Conservation (phyloP, 2,797 vertebrate genomes). For the Dermochelys coriacea region DNA sequence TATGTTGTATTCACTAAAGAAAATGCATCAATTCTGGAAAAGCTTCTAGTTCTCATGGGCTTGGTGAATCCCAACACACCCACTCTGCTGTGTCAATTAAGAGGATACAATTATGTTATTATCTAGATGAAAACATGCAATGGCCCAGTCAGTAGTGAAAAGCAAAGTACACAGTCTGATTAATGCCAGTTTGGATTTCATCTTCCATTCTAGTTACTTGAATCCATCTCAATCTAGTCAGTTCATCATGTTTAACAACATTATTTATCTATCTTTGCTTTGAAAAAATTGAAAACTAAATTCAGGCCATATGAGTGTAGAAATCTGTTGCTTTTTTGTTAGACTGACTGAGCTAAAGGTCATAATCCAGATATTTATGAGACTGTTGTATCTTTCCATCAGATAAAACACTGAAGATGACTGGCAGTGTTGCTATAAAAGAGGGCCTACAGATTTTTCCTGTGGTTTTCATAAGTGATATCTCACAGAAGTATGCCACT, state of each 20-base stretch:
- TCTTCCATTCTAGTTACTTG: neutral
- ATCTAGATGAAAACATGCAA: neutral
- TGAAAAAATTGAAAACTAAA: conserved; percentile 18
- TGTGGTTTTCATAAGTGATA: conserved; percentile 66
- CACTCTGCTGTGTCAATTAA: neutral
- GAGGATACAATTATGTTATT: neutral
- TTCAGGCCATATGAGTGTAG: neutral
- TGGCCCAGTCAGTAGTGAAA: conserved; percentile 19
- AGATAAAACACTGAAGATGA: conserved; percentile 63
- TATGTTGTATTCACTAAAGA: neutral
- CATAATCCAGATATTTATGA: neutral
- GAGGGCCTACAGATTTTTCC: conserved; percentile 61
- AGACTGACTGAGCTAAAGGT: conserved; percentile 18
- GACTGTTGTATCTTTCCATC: conserved; percentile 9
- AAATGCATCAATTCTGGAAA: neutral
- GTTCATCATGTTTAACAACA: neutral
- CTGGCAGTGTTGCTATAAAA: conserved; percentile 59
- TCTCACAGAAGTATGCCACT: conserved; percentile 67
- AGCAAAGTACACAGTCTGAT: neutral
- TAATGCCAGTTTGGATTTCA: neutral
- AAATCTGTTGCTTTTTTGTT: neutral
- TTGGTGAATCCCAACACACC: conserved; percentile 15
- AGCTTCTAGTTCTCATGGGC: neutral
- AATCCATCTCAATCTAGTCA: conserved; percentile 8
- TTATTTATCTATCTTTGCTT: conserved; percentile 35